Conservation (phyloP, 2,888 invertebrate genomes). For the Elmis aenea region DNA sequence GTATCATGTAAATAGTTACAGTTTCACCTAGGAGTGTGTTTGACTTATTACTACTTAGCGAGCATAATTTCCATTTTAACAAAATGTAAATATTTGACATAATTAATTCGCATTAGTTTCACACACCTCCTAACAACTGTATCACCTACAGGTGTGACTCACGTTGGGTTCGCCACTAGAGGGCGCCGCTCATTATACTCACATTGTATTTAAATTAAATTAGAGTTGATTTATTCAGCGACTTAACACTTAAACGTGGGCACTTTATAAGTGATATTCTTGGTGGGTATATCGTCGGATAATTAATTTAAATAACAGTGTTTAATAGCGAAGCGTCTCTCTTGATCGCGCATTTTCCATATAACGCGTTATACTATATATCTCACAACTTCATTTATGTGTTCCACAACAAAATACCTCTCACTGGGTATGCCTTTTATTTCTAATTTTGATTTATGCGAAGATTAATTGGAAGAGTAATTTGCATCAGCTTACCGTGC, state of each 20-base stretch:
- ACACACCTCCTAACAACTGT: conserved; percentile 45
- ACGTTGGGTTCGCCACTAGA: conserved; percentile 41
- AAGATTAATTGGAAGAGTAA: no score
- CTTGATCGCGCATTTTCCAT: no score
- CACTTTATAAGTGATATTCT: conserved; percentile 28
- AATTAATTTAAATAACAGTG: conserved; percentile 17
- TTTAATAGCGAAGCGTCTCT: conserved; percentile 13
- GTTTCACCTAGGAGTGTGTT: no score
- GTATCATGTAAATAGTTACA: no score
- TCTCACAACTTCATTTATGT: no score
- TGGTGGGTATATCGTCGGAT: conserved; percentile 20
- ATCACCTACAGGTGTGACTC: conserved; percentile 46
- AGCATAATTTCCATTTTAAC: conserved; percentile 11
- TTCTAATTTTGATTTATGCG: no score
- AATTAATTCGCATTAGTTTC: conserved; percentile 27
- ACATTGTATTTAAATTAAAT: conserved; percentile 45
- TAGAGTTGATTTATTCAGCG: conserved; percentile 40
- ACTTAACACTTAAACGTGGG: conserved; percentile 30
- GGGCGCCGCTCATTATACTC: conserved; percentile 44
- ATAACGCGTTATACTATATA: no score
- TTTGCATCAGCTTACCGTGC: no score
- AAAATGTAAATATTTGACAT: conserved; percentile 13
- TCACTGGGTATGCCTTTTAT: no score
- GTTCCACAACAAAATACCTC: no score
- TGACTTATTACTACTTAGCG: no score